phyloP scores from a whole-genome alignment of 2,888 invertebrate species.

The Palloptera scutellata region DNA sequence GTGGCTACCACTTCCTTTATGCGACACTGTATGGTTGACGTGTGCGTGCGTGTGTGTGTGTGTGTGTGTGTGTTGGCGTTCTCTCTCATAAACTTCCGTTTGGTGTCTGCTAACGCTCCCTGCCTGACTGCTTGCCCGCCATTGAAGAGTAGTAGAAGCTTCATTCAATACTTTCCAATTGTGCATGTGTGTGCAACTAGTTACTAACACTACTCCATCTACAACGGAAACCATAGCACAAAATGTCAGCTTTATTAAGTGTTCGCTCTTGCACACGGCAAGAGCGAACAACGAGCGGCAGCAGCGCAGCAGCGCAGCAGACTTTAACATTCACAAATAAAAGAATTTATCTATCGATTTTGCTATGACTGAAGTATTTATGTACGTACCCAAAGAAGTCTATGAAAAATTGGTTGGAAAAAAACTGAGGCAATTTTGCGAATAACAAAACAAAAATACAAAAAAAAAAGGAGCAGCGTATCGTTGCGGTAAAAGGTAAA shows the following conservation, averaged over 20 bases:
- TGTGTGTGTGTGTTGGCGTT: neutral
- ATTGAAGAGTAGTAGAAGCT: no score
- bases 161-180: neutral
- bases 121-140: no score
- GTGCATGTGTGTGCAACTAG: neutral
- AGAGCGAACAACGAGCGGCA: neutral
- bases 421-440: no score
- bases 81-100: conserved; percentile 18
- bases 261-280: conserved; percentile 18
- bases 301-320: conserved; percentile 15
- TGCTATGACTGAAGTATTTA: conserved; percentile 3
- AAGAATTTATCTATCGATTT: conserved; percentile 30
- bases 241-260: conserved; percentile 42
- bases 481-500: neutral
- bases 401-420: no score
- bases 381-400: no score
- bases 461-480: neutral
- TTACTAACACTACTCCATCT: neutral
- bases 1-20: neutral
- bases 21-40: no score
- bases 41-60: no score
- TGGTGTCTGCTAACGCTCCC: conserved; percentile 20
- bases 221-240: conserved; percentile 8
- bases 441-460: no score
- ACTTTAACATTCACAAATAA: conserved; percentile 28